Percentiles rank a stretch among this genome's conserved stretches.
phyloP scores from a whole-genome alignment of 2,797 vertebrate species.

The Gallinago nigripennis region DNA sequence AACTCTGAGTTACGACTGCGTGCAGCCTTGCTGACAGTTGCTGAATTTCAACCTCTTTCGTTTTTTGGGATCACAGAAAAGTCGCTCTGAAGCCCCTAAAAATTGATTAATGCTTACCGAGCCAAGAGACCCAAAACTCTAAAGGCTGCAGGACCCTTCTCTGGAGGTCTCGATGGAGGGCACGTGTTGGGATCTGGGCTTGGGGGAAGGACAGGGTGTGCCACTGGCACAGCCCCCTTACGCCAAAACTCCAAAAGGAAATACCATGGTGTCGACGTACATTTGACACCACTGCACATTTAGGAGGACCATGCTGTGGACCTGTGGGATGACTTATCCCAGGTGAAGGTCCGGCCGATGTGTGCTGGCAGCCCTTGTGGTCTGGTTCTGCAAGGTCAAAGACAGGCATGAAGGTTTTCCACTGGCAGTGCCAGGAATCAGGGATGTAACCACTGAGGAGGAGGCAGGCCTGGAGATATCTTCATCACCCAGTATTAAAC shows the following conservation, averaged over 20 bases:
- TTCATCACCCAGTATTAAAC: not conserved
- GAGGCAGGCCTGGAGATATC: not conserved
- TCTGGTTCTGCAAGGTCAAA: not conserved
- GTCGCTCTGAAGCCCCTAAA: not conserved
- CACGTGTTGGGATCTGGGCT: not conserved
- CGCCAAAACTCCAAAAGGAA: not conserved
- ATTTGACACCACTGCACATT: not conserved
- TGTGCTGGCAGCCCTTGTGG: fast-evolving
- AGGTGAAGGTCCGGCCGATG: fast-evolving
- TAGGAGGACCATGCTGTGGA: not conserved
- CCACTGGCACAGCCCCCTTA: too few relatives aligned
- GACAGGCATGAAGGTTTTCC: not conserved
- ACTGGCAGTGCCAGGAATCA: fast-evolving
- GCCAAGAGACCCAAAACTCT: not conserved
- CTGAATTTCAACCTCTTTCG: not conserved
- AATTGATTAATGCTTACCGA: not conserved
- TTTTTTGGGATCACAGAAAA: not conserved
- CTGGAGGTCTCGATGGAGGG: not conserved
- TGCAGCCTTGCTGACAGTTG: not conserved
- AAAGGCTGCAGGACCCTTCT: not conserved
- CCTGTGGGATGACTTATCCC: not conserved
- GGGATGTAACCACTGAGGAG: not conserved
- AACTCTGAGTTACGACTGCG: not conserved
- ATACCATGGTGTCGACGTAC: fast-evolving
- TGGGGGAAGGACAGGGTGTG: not conserved